Base-by-base conservation (phyloP, 1,140 invertebrate genomes). In the Atta texana region DNA sequence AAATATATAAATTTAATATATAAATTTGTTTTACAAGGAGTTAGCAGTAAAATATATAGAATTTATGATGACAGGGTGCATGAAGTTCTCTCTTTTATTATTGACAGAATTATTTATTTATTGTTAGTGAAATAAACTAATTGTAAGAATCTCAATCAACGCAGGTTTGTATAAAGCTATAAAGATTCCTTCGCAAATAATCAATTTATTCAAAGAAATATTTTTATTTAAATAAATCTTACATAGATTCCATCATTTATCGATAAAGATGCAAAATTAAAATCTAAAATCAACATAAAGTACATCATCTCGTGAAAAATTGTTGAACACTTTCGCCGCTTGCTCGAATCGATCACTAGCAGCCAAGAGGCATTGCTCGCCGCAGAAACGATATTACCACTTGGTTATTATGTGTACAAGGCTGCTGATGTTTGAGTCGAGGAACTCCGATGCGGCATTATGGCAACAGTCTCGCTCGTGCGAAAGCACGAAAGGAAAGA, bases 381-480 rank as follows among this genome's bases (percentile, higher is more conserved):
- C 80, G 14, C 69, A 84, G 72, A 85, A 85, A 66, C 84, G 72
- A 59, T 68, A 64, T 86, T 61, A 80, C 76, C 64, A 86, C 63
- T 86, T 86, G 64, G 76, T 80, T 86, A 81, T 86, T 80, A 86
- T 68, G 51, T 78, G 75, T 86, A 69, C 84, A 81, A 86, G 75
- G 63, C 63, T 86, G 44, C 44, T 87, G 78, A 69, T 87, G 85
- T 84, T 87, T 55, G 64, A 80, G 64, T 64, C 49, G 44, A 81
- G 63, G 34, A 86, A 78, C 75, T 66, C 24, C 59, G 51, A 51
- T 44, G 39, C 8, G 8, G 28, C 71, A 21, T 31, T 53, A 24
- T n/a, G 69, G 44, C 74, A 28, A 24, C 18, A 24, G 49, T 85
- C 51, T 77, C 74, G 66, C 63, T 61, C 85, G 85, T 72, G 77